Evolutionary conservation across 2,113 vertebrate genomes (phyloP).

Genomic region (Planiliza haematocheilus): DNA sequence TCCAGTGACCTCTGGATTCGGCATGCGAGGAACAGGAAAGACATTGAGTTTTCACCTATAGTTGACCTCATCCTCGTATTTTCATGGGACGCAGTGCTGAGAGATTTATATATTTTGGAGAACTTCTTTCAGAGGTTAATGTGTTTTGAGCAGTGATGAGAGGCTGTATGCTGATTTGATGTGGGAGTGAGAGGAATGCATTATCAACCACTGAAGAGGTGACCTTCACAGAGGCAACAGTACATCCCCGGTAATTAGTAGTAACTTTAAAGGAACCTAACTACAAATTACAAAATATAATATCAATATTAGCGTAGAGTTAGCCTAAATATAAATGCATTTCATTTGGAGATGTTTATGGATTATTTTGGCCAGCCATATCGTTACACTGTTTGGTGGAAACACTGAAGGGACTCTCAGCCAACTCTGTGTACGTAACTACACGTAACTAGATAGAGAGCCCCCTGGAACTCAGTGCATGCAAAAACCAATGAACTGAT

Average conservation of each 20-base stretch:
- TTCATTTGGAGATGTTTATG: too few species aligned
- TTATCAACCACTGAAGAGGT: conserved; percentile 8
- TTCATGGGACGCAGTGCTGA: conserved; percentile 11
- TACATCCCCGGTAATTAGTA: not conserved
- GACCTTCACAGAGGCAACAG: conserved; percentile 1
- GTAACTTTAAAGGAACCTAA: not conserved
- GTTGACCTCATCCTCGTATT: conserved; percentile 27
- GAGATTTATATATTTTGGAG: conserved; percentile 37
- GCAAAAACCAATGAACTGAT: too few species aligned
- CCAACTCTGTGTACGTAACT: too few species aligned
- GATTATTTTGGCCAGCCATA: too few species aligned
- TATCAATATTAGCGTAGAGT: too few species aligned
- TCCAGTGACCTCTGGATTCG: conserved; percentile 31
- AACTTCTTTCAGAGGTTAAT: conserved; percentile 41
- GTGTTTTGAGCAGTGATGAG: conserved; percentile 18
- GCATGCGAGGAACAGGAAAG: conserved; percentile 2
- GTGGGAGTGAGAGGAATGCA: conserved; percentile 5
- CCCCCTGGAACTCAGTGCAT: too few species aligned
- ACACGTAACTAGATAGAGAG: too few species aligned
- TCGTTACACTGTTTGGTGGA: too few species aligned
- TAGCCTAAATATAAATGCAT: not conserved
- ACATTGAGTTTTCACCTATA: conserved; percentile 23
- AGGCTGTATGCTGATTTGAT: conserved; percentile 40
- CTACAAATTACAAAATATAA: not conserved
- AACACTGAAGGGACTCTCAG: too few species aligned